These are phyloP conservation scores for Boloria euphrosyne DNA, from an alignment of 2,888 invertebrate genomes.

Conservation along the genomic window DNA sequence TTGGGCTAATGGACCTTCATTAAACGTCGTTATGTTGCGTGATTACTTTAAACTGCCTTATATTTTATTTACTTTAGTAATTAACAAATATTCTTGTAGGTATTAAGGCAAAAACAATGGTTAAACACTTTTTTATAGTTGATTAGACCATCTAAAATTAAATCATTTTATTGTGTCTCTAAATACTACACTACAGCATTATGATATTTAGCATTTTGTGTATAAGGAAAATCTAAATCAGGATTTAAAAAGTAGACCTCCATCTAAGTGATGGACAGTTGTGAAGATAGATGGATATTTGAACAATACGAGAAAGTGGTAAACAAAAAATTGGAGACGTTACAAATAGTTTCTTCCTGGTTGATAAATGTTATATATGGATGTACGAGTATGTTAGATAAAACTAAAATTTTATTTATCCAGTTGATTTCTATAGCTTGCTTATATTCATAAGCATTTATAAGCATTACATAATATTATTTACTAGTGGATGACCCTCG, in stretches of 20 bases:
- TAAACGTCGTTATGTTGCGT: conserved; percentile 30
- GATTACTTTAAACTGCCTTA: conserved; percentile 25
- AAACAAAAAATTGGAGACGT: conserved; percentile 32
- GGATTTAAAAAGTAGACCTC: conserved; percentile 40
- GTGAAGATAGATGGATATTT: conserved; percentile 57
- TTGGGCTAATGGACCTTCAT: conserved; percentile 27
- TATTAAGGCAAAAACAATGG: background rate
- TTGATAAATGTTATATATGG: too few species aligned
- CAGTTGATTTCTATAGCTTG: too few species aligned
- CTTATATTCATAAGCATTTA: too few species aligned
- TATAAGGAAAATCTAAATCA: conserved; percentile 3
- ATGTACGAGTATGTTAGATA: background rate
- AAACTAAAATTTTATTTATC: background rate
- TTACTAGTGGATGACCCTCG: too few species aligned
- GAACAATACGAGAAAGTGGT: conserved; percentile 42
- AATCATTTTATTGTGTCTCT: too few species aligned
- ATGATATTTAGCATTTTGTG: too few species aligned
- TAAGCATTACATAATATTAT: too few species aligned
- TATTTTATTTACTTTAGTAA: conserved; percentile 30
- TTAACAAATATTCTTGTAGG: conserved; percentile 10
- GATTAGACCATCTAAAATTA: too few species aligned
- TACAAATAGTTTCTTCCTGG: conserved; percentile 2
- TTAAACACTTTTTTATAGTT: too few species aligned
- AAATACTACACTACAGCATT: background rate
- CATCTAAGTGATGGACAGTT: conserved; percentile 53